Conservation (phyloP, 2,797 vertebrate genomes). For the Kryptolebias ocellatus region DNA sequence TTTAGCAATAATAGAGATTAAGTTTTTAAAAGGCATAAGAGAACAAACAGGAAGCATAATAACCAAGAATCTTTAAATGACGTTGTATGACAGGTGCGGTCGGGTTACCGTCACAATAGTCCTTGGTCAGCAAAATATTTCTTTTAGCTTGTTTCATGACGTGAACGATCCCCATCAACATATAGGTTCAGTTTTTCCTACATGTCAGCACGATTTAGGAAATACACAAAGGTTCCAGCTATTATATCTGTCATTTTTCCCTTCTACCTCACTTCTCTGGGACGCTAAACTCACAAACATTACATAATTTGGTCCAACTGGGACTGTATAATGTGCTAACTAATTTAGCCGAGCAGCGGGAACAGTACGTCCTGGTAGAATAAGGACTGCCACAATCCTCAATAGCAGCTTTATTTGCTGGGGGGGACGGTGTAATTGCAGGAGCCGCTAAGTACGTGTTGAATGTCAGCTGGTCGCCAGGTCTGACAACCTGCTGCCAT, state of each 20-base stretch:
- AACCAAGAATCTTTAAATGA: neutral
- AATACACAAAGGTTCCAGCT: neutral
- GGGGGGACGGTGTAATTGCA: neutral
- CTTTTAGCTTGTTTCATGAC: too few species aligned
- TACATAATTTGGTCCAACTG: slow-evolving; percentile 48
- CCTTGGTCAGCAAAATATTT: neutral
- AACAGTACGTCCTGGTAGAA: neutral
- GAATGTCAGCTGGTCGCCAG: slow-evolving; percentile 51
- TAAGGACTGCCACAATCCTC: too few species aligned
- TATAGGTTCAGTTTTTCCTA: too few species aligned
- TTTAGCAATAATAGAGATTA: neutral
- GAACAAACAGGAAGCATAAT: neutral
- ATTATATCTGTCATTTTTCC: neutral
- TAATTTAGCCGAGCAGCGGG: slow-evolving; percentile 19
- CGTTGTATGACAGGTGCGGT: neutral
- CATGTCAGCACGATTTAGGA: too few species aligned
- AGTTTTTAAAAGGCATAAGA: neutral
- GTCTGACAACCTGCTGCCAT: slow-evolving; percentile 41
- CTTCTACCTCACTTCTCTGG: too few species aligned
- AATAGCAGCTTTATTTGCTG: slow-evolving; percentile 3
- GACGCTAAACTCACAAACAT: slow-evolving; percentile 2
- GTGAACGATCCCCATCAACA: too few species aligned
- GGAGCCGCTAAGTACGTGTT: slow-evolving; percentile 51
- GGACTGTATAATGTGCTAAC: slow-evolving; percentile 33
- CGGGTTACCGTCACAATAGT: neutral